Base-by-base conservation (phyloP, 2,113 vertebrate genomes). In the Anthoscopus minutus region DNA sequence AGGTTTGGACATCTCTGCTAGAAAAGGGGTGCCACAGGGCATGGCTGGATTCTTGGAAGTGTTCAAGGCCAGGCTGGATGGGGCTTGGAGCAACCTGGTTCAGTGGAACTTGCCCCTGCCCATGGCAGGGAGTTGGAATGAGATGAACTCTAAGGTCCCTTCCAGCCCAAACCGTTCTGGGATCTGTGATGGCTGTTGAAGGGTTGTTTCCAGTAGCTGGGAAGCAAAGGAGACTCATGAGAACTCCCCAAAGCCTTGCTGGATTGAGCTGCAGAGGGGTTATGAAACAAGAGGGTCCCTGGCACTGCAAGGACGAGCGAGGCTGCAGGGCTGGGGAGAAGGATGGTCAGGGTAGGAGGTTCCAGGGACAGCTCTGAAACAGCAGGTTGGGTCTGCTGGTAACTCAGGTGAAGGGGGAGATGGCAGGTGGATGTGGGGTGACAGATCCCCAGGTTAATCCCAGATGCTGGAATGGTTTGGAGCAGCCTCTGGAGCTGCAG, bases 201-300 rank as follows among this genome's bases (percentile, higher is more conserved):
- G 45, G 4, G 8, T 47, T 48, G 15, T 20, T 44, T 27, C 33
- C 0, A 3, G 13, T 30, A 13, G 33, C 21, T 77, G 18, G 47
- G 79, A 62, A 56, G 38, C 38, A 30, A 74, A 79, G 35, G 27
- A 51, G 11, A 4, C 38, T 20, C 0, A 0, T 31, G 53, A 27
- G 20, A n/a, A 2, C 7, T 28, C 7, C 64, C 23, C 13, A 22
- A 24, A 65, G 14, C 35, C 15, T 51, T 27, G 62, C 40, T 57
- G 87, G 7, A 8, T 6, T 10, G 37, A n/a, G 58, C 38, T 81
- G 50, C 47, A 3, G 6, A 16, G 84, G 31, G 23, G 22, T 10
- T 65, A 24, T 8, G 9, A n/a, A 73, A 40, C 20, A 10, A 53
- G 37, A 65, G 12, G 6, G 54, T 73, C 45, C 38, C 53, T 35